These are phyloP conservation scores for Dicentrarchus labrax DNA, from an alignment of 2,113 vertebrate species.

Conservation along the genomic window DNA sequence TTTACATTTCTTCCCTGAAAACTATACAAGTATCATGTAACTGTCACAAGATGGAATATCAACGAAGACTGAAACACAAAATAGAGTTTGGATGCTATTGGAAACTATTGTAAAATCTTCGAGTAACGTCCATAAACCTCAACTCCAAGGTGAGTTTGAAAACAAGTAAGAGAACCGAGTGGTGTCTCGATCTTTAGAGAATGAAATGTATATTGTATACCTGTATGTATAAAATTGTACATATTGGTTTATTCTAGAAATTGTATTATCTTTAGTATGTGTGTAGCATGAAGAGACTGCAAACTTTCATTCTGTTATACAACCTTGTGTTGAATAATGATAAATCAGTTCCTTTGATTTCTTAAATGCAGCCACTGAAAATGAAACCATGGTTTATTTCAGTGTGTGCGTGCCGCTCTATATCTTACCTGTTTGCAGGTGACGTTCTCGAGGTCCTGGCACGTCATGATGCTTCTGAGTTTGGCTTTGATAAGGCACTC, in stretches of 20 bases:
- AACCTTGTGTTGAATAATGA: too few species aligned
- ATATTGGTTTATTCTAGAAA: too few species aligned
- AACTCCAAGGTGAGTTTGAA: background rate
- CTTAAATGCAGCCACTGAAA: background rate
- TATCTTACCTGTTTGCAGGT: conserved; percentile 95
- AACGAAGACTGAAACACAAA: background rate
- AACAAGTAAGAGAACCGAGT: background rate
- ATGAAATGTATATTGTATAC: background rate
- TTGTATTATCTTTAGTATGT: too few species aligned
- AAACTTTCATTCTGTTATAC: too few species aligned
- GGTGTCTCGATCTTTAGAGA: background rate
- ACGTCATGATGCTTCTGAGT: conserved; percentile 97
- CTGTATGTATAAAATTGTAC: too few species aligned
- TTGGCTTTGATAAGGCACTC: conserved; percentile 96
- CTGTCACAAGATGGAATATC: background rate
- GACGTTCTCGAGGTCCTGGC: conserved; percentile 96
- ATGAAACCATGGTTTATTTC: background rate
- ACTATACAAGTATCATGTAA: background rate
- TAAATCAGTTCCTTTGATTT: too few species aligned
- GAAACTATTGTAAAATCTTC: background rate
- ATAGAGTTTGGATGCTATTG: background rate
- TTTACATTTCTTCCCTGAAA: background rate
- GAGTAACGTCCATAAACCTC: background rate
- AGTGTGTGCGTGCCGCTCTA: too few species aligned
- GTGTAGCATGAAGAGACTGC: too few species aligned